Evolutionary conservation across 2,888 invertebrate species (phyloP).

Genomic region (Ernsta delagoae): DNA sequence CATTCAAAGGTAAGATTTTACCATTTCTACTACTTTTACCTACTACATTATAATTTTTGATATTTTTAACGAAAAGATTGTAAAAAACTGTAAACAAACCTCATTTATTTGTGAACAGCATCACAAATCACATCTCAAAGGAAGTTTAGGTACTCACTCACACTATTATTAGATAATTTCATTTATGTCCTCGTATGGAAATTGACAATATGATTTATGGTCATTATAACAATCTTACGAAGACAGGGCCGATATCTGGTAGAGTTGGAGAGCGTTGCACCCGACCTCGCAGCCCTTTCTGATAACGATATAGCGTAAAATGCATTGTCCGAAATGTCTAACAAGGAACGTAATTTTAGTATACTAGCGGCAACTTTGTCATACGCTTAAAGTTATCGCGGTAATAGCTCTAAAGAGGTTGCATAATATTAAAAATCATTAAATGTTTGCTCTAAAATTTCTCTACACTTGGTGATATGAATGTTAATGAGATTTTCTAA

Average conservation of each 20-base stretch:
- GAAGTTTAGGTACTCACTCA: constrained; percentile 59
- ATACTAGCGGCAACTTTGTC: constrained; percentile 46
- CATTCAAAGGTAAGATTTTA: constrained; percentile 70
- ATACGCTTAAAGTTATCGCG: constrained; percentile 27
- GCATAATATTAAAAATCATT: background rate
- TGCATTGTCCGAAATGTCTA: constrained; percentile 56
- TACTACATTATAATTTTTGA: too few relatives aligned
- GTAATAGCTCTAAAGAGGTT: constrained; percentile 11
- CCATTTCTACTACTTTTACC: too few relatives aligned
- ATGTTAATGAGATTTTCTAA: background rate
- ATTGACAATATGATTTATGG: constrained; percentile 59
- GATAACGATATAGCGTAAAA: constrained; percentile 52
- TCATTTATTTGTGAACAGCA: too few relatives aligned
- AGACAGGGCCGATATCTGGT: constrained; percentile 61
- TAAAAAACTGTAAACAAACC: too few relatives aligned
- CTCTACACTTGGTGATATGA: background rate
- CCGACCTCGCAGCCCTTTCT: constrained; percentile 65
- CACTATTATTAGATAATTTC: constrained; percentile 70
- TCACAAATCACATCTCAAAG: constrained; percentile 42
- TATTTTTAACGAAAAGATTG: too few relatives aligned
- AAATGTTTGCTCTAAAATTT: background rate
- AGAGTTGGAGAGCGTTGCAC: constrained; percentile 69
- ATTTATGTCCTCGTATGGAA: constrained; percentile 54
- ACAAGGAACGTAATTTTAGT: constrained; percentile 40
- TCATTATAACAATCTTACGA: constrained; percentile 75